Conservation (phyloP, 2,888 invertebrate genomes). For the Oscheius sp. region DNA sequence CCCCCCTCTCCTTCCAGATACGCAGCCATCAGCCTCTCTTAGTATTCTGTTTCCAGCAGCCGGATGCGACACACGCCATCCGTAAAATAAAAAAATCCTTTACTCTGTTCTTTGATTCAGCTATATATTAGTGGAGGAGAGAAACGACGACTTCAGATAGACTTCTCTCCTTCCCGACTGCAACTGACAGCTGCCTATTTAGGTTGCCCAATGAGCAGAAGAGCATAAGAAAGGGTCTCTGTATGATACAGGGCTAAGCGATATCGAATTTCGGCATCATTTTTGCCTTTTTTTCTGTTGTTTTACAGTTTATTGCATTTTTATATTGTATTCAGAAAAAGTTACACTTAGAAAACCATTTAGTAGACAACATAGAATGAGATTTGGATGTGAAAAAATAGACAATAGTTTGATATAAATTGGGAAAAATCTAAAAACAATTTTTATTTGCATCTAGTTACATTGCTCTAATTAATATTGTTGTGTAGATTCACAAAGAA, state of each 20-base stretch:
- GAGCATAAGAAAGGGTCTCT: background rate
- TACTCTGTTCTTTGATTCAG: background rate
- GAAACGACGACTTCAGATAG: background rate
- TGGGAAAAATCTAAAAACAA: too few relatives aligned
- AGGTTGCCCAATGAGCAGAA: background rate
- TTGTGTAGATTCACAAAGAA: too few relatives aligned
- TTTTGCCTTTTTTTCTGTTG: background rate
- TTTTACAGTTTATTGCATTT: background rate
- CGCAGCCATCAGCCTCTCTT: background rate
- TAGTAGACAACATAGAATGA: background rate
- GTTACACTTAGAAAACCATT: background rate
- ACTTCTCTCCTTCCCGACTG: background rate
- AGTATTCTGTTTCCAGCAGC: slow-evolving; percentile 25
- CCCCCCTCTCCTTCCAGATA: slow-evolving; percentile 8
- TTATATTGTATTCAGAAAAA: background rate
- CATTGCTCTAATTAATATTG: too few relatives aligned
- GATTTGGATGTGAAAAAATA: background rate
- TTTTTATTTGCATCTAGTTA: too few relatives aligned
- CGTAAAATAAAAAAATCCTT: background rate
- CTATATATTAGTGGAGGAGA: background rate
- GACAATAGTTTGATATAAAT: too few relatives aligned
- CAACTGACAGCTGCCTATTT: slow-evolving; percentile 12
- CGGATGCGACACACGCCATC: background rate
- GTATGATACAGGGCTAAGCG: too few relatives aligned
- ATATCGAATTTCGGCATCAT: too few relatives aligned